Evolutionary conservation across 2,797 vertebrate species (phyloP).

Genomic region (Platalea minor): DNA sequence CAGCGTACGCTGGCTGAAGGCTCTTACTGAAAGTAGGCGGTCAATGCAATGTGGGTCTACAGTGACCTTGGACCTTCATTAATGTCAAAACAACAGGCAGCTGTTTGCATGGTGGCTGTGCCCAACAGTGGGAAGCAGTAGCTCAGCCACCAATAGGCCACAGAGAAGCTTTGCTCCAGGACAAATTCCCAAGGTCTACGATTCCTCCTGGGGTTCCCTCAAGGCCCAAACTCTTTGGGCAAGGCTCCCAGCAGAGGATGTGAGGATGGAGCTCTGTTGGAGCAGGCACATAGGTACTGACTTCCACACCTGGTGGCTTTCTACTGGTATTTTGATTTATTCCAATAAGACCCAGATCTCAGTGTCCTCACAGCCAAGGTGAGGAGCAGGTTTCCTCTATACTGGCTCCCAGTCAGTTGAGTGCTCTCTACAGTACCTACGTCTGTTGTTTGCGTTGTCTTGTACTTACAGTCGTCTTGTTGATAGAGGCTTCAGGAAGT

Average conservation of each 20-base stretch:
- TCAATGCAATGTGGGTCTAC: background rate
- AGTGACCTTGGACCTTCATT: background rate
- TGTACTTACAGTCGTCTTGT: slow-evolving; percentile 69
- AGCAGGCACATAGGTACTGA: background rate
- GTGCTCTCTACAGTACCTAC: background rate
- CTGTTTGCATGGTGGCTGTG: background rate
- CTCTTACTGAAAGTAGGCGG: background rate
- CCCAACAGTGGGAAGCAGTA: background rate
- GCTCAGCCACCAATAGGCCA: background rate
- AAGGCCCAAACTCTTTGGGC: background rate
- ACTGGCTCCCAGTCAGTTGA: background rate
- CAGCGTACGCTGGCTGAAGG: background rate
- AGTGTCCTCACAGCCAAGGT: background rate
- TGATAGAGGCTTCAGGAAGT: slow-evolving; percentile 36
- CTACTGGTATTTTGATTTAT: background rate
- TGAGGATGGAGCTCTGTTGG: background rate
- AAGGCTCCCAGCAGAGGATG: background rate
- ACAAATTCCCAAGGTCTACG: background rate
- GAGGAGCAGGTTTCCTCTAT: background rate
- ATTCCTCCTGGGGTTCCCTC: background rate
- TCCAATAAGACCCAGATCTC: background rate
- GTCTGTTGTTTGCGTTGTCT: background rate
- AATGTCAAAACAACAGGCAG: background rate
- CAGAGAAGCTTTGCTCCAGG: background rate
- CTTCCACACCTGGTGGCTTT: background rate